Base-by-base conservation (phyloP, 2,797 vertebrate genomes). In the Lithobates pipiens region DNA sequence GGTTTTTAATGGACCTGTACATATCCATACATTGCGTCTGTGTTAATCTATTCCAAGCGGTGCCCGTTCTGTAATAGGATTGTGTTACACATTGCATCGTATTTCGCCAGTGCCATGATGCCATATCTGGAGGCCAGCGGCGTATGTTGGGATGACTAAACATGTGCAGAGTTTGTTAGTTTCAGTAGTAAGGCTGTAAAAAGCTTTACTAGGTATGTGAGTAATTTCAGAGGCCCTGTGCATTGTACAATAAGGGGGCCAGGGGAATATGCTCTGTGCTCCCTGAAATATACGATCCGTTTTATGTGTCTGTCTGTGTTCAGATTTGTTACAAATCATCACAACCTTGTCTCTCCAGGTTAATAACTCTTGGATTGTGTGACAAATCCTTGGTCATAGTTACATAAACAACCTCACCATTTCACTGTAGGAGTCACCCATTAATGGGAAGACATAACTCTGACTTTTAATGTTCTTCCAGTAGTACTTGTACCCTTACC, bases 131-230 rank as follows among this genome's bases (percentile, higher is more conserved):
- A 83, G 50, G 34, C 36, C 67, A 72, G 67, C 11, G 25, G 68
- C 3, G 72, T 61, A 54, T 77, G 75, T 46, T 81, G 72, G 54
- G 77, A 83, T 87, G 44, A 76, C 44, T 69, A 75, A 74, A 86
- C 32, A 44, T 61, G 21, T 79, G 76, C 29, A 78, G 44, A 77
- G 82, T 77, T 80, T 69, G 57, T 79, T 44, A 54, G 16, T 77
- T 86, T 82, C 80, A 86, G 80, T 77, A 39, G 75, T 29, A 42
- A 10, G 75, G n/a, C 77, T 61, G 69, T 86, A 87, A 87, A 86
- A 79, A 86, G 80, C 69, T 83, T 86, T 83, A 83, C 34, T 83
- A 68, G 76, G 81, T 83, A 74, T 80, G 85, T 76, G 70, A 83
- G 80, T 77, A 74, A 87, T 83, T 78, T 65, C 29, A 42, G 80